These are phyloP conservation scores for Tenthredo amoena DNA, from an alignment of 2,888 invertebrate genomes.

Conservation along the genomic window DNA sequence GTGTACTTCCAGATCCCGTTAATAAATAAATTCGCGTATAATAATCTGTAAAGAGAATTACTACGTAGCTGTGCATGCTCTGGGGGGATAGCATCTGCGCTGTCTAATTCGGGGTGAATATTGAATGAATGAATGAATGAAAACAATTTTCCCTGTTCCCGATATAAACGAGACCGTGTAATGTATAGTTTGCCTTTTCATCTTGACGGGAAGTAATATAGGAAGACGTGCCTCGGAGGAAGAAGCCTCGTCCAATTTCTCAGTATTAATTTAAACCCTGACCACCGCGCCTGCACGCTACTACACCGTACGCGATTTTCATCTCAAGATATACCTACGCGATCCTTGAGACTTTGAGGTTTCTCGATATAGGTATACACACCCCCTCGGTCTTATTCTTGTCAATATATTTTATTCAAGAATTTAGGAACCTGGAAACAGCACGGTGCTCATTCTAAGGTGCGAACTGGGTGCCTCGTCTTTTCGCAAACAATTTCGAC, in stretches of 20 bases:
- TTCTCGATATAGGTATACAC: not conserved
- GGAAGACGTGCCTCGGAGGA: not conserved
- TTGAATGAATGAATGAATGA: constrained; percentile 23
- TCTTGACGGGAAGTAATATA: not conserved
- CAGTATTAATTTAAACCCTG: constrained; percentile 40
- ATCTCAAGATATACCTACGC: constrained; percentile 33
- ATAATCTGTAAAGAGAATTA: not conserved
- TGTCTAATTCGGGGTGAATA: constrained; percentile 2
- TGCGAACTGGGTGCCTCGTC: not conserved
- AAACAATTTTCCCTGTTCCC: not conserved
- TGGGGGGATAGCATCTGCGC: not conserved
- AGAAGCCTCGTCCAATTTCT: constrained; percentile 32
- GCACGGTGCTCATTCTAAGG: not conserved
- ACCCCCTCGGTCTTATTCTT: not conserved
- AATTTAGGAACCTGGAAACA: not conserved
- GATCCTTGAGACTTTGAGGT: not conserved
- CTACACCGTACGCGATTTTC: not conserved
- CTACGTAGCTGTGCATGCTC: not conserved
- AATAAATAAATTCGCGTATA: not conserved
- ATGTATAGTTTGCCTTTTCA: not conserved
- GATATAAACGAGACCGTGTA: not conserved
- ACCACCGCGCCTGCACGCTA: not conserved
- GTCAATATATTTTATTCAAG: constrained; percentile 24
- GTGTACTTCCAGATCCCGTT: not conserved
- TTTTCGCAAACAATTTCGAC: not conserved